A percentile compares a stretch with the other conserved stretches of the same genome.
phyloP scores from a whole-genome alignment of 30 jellyfish, hydroid and myxozoan species.

The Hydractinia symbiolongicarpus region DNA sequence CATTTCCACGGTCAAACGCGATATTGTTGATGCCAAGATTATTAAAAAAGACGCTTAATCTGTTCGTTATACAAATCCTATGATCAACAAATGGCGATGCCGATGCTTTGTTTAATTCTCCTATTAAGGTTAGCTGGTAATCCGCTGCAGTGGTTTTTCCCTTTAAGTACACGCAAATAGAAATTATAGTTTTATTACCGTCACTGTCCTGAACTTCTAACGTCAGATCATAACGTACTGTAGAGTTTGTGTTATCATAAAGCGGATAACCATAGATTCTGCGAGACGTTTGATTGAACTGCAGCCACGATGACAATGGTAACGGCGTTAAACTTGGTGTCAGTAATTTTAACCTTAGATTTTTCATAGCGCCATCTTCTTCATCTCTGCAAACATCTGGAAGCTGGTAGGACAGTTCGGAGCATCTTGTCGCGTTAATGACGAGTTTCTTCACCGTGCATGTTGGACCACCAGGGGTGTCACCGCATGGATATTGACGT shows the following conservation, averaged over 20 bases:
- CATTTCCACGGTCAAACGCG: background rate
- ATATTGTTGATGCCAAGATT: conserved; percentile 5
- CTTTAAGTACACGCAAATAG: background rate
- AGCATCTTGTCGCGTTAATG: conserved; percentile 30
- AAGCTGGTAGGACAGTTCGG: background rate
- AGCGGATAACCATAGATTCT: conserved; percentile 52
- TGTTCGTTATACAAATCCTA: conserved; percentile 19
- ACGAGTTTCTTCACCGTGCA: background rate
- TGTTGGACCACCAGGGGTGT: conserved; percentile 25
- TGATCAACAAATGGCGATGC: background rate
- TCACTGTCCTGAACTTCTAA: conserved; percentile 24
- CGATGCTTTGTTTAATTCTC: background rate
- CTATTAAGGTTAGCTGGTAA: conserved; percentile 24
- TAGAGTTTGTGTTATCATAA: background rate
- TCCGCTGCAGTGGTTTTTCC: conserved; percentile 6
- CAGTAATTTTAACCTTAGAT: background rate
- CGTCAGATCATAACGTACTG: background rate
- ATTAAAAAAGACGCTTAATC: background rate
- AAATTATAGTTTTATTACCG: conserved; percentile 8
- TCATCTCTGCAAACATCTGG: conserved; percentile 23
- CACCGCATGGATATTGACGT: conserved; percentile 18
- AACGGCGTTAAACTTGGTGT: background rate
- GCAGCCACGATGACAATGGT: conserved; percentile 63
- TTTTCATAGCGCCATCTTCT: conserved; percentile 23
- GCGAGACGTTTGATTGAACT: conserved; percentile 32